Percentiles rank a stretch among this genome's conserved stretches.
Conservation (phyloP, 2,888 invertebrate genomes). For the Achlya flavicornis region DNA sequence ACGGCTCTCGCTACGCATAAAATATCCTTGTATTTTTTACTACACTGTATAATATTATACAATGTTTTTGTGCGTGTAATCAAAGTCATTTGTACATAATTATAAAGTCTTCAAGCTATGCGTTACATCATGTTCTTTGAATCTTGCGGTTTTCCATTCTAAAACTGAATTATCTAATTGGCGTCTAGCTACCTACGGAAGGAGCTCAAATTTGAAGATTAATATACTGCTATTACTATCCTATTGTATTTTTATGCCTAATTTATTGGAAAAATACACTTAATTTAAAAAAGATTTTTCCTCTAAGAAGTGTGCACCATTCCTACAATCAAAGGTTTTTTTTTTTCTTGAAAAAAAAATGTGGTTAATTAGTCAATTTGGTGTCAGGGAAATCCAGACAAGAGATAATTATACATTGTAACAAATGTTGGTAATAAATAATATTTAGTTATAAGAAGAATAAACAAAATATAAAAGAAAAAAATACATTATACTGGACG, state of each 20-base stretch:
- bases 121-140: neutral
- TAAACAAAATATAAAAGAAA: too few relatives aligned
- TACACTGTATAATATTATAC: neutral
- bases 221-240: neutral
- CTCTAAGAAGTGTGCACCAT: too few relatives aligned
- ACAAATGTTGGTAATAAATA: too few relatives aligned
- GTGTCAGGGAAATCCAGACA: too few relatives aligned
- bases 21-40: conserved; percentile 42
- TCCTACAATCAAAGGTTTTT: too few relatives aligned
- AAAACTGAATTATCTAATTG: conserved; percentile 5
- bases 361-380: too few relatives aligned
- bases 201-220: neutral
- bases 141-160: conserved; percentile 2
- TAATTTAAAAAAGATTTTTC: too few relatives aligned
- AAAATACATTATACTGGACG: too few relatives aligned
- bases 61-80: conserved; percentile 1
- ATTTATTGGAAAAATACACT: too few relatives aligned
- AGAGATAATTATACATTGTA: too few relatives aligned
- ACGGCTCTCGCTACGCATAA: conserved; percentile 40
- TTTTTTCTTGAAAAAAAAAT: too few relatives aligned
- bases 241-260: neutral
- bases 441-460: too few relatives aligned
- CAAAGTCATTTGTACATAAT: conserved; percentile 2
- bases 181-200: neutral
- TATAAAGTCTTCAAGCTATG: neutral